Percentiles rank a stretch among this genome's conserved stretches.
These are phyloP conservation scores for Anoura caudifer DNA, from an alignment of 2,113 vertebrate genomes.

Conservation along the genomic window DNA sequence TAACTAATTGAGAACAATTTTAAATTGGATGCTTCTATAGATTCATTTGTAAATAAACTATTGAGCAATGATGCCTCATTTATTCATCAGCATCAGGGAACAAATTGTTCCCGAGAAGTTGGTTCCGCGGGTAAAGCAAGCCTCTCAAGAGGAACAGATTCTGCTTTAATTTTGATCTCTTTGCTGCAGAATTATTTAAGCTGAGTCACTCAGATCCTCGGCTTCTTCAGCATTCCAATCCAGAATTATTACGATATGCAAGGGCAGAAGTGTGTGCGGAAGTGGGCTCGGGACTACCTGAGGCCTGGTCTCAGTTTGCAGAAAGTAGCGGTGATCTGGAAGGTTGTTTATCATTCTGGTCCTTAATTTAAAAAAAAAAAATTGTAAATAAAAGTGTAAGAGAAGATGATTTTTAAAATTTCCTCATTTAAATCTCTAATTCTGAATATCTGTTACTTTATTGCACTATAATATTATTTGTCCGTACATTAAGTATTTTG, in stretches of 20 bases:
- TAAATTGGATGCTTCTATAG: constrained; percentile 51
- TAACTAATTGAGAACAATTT: constrained; percentile 49
- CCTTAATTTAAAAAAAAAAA: neutral
- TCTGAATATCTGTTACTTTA: neutral
- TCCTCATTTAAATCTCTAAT: neutral
- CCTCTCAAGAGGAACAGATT: neutral
- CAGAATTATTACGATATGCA: neutral
- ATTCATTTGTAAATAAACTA: constrained; percentile 51
- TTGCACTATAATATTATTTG: neutral
- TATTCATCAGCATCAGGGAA: constrained; percentile 30
- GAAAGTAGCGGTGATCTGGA: neutral
- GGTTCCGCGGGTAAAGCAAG: neutral
- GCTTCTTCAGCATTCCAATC: neutral
- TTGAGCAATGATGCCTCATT: constrained; percentile 18
- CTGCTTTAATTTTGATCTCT: constrained; percentile 11
- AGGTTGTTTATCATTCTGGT: neutral
- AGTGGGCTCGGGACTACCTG: too few species aligned
- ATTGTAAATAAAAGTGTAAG: neutral
- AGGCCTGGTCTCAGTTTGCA: neutral
- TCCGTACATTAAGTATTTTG: neutral
- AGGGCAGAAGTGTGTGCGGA: neutral
- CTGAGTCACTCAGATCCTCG: neutral
- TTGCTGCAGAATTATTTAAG: constrained; percentile 33
- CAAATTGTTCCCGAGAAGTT: neutral
- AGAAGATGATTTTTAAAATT: neutral